Evolutionary conservation across 2,113 vertebrate genomes (phyloP).

Genomic region (Ciconia stormi): DNA sequence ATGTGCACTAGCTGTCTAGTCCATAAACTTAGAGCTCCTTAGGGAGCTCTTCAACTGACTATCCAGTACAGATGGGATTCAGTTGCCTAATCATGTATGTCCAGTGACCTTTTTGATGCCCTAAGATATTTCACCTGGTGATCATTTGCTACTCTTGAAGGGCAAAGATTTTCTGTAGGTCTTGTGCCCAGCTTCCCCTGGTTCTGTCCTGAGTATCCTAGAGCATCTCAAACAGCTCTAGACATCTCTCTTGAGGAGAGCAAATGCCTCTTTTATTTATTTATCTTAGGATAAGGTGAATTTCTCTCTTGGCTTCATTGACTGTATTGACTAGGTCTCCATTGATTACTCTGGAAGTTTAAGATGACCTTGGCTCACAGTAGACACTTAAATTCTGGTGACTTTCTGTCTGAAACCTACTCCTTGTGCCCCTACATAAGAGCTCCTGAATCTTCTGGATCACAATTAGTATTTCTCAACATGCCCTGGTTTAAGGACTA

Average conservation of each 20-base stretch:
- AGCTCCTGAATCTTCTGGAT: neutral
- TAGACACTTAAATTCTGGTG: neutral
- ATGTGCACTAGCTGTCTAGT: neutral
- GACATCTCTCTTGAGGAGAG: neutral
- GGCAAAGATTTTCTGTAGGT: neutral
- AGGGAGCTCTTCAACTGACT: neutral
- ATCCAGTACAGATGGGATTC: neutral
- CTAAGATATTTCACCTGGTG: neutral
- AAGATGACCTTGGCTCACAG: neutral
- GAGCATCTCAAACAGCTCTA: neutral
- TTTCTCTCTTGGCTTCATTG: neutral
- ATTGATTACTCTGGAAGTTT: neutral
- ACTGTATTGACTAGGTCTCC: neutral
- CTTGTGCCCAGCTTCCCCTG: neutral
- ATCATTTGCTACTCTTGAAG: neutral
- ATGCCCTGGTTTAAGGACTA: neutral
- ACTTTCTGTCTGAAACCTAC: neutral
- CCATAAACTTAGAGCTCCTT: neutral
- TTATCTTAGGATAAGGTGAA: neutral
- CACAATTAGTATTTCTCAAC: neutral
- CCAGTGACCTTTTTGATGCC: neutral
- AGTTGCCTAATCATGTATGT: neutral
- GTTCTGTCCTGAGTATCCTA: neutral
- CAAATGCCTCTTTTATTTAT: neutral
- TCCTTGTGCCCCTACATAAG: neutral